These are phyloP conservation scores for Clusia tigrina DNA, from an alignment of 2,888 invertebrate genomes.

Conservation along the genomic window DNA sequence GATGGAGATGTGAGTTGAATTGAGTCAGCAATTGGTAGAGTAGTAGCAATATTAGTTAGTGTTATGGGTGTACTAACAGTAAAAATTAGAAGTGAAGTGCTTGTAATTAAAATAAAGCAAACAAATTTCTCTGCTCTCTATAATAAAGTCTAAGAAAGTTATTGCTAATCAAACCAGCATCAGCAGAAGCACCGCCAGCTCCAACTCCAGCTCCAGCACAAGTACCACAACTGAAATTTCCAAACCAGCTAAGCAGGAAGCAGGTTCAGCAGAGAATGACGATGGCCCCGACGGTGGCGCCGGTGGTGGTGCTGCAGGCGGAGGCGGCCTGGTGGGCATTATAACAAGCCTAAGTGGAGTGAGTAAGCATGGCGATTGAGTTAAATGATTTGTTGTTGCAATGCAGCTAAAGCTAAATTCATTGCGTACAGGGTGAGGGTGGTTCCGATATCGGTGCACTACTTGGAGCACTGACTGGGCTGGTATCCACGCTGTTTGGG, in stretches of 20 bases:
- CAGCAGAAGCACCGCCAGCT: slow-evolving; percentile 17
- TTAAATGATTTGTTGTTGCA: not conserved
- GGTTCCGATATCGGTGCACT: slow-evolving; percentile 64
- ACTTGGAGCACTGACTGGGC: slow-evolving; percentile 62
- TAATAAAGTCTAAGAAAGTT: slow-evolving; percentile 36
- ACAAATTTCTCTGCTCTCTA: not conserved
- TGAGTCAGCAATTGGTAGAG: not conserved
- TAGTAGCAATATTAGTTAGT: not conserved
- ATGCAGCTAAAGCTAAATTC: not conserved
- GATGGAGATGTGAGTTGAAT: slow-evolving; percentile 42
- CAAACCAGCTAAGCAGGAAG: slow-evolving; percentile 39
- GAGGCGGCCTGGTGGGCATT: slow-evolving; percentile 59
- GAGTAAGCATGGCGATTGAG: slow-evolving; percentile 35
- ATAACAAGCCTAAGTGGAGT: slow-evolving; percentile 63
- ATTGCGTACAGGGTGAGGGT: slow-evolving; percentile 57
- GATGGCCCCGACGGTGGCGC: slow-evolving; percentile 22
- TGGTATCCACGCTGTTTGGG: slow-evolving; percentile 61
- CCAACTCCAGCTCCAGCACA: not conserved
- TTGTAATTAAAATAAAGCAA: not conserved
- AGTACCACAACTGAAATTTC: slow-evolving; percentile 8
- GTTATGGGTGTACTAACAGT: not conserved
- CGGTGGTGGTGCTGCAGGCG: slow-evolving; percentile 40
- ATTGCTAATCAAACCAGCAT: slow-evolving; percentile 29
- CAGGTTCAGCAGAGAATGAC: slow-evolving; percentile 30
- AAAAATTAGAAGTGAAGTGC: not conserved